These are phyloP conservation scores for Clupea harengus DNA, from an alignment of 2,113 vertebrate genomes.

Conservation along the genomic window DNA sequence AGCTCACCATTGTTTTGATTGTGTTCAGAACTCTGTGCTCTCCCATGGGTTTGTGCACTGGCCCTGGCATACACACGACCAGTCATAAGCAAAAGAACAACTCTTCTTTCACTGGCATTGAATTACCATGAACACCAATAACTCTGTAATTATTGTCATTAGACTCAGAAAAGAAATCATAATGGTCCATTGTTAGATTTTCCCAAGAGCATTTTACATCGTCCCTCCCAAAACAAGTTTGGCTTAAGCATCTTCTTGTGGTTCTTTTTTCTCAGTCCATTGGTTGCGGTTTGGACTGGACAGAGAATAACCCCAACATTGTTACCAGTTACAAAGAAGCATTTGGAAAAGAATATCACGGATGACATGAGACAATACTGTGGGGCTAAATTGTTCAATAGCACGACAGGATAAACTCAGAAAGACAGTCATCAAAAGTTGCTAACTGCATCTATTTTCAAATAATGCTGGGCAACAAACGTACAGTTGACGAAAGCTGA, in stretches of 20 bases:
- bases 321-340: not conserved
- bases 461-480: not conserved
- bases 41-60: not conserved
- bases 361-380: not conserved
- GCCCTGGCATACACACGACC: not conserved
- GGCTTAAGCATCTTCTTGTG: not conserved
- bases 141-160: not conserved
- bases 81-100: constrained; percentile 4
- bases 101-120: not conserved
- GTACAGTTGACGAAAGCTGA: not conserved
- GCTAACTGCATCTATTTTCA: not conserved
- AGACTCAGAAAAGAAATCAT: not conserved
- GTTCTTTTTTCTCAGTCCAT: not conserved
- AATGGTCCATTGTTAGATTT: not conserved
- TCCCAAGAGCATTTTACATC: not conserved
- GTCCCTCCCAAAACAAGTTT: not conserved
- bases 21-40: not conserved
- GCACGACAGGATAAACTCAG: not conserved
- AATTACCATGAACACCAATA: not conserved
- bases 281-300: not conserved
- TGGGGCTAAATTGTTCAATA: not conserved
- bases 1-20: not conserved
- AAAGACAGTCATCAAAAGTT: not conserved
- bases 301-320: not conserved
- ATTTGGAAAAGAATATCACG: not conserved